A percentile compares a stretch with the other conserved stretches of the same genome.
These are phyloP conservation scores for Xiphophorus maculatus DNA, from an alignment of 2,113 vertebrate genomes.

Conservation along the genomic window DNA sequence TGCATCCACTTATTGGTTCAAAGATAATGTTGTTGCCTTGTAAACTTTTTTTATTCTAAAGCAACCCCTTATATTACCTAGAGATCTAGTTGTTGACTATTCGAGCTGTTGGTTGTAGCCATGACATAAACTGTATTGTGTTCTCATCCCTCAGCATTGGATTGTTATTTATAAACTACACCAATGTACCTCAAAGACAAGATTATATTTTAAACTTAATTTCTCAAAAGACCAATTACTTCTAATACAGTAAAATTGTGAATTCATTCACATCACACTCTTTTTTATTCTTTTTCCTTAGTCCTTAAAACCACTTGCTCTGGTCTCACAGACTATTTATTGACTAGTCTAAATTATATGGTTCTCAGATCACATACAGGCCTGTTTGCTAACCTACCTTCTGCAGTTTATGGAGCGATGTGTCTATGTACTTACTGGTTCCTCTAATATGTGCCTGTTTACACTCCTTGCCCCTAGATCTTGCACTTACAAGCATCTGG, in stretches of 20 bases:
- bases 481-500: constrained; percentile 44
- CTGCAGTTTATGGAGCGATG: constrained; percentile 48
- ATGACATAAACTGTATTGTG: too few species aligned
- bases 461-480: constrained; percentile 29
- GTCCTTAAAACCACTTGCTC: constrained; percentile 41
- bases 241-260: constrained; percentile 5
- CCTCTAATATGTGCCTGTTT: constrained; percentile 49
- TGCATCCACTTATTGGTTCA: too few species aligned
- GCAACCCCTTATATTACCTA: too few species aligned
- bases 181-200: neutral
- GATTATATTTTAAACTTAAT: constrained; percentile 20
- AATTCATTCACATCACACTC: constrained; percentile 32
- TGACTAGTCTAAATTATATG: constrained; percentile 49
- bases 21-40: too few species aligned
- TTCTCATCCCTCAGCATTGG: too few species aligned
- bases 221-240: constrained; percentile 9
- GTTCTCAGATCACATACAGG: constrained; percentile 36
- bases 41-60: too few species aligned
- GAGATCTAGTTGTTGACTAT: too few species aligned
- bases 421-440: constrained; percentile 32
- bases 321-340: constrained; percentile 38
- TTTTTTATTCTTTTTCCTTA: constrained; percentile 27
- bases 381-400: constrained; percentile 40
- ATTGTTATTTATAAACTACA: too few species aligned
- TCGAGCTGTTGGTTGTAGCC: too few species aligned